Evolutionary conservation across 2,797 vertebrate genomes (phyloP).

Genomic region (Sebastes matsubarae): DNA sequence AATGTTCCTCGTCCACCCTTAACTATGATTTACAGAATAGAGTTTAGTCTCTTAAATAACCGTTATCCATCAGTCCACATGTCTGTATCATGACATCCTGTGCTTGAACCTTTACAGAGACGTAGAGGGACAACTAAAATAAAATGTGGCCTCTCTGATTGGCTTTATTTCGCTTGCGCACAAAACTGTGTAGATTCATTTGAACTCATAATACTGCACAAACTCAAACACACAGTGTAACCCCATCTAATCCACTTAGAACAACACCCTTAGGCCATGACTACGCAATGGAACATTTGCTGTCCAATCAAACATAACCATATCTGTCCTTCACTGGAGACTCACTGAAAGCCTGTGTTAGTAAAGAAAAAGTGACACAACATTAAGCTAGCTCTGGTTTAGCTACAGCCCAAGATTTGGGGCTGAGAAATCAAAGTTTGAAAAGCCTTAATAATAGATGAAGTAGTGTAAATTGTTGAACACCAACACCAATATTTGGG

Average conservation of each 20-base stretch:
- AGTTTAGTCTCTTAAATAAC: not conserved
- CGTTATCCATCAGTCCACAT: not conserved
- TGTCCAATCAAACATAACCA: not conserved
- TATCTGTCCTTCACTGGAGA: not conserved
- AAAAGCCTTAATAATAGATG: not conserved
- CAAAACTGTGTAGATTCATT: not conserved
- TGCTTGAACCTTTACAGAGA: not conserved
- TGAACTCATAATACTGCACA: not conserved
- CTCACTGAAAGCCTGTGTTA: not conserved
- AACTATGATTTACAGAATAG: not conserved
- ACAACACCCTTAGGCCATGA: not conserved
- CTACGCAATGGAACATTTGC: not conserved
- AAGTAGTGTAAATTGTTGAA: not conserved
- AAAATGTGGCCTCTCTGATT: not conserved
- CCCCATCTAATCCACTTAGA: not conserved
- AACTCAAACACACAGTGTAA: not conserved
- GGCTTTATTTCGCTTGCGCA: not conserved
- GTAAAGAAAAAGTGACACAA: not conserved
- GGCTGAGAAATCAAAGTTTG: not conserved
- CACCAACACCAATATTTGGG: not conserved
- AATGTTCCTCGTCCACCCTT: not conserved
- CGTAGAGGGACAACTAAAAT: not conserved
- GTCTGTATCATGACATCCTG: not conserved
- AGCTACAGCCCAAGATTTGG: not conserved
- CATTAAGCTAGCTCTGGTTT: not conserved